These are phyloP conservation scores for Brachypterus glaber DNA, from an alignment of 2,888 invertebrate species.

Conservation along the genomic window DNA sequence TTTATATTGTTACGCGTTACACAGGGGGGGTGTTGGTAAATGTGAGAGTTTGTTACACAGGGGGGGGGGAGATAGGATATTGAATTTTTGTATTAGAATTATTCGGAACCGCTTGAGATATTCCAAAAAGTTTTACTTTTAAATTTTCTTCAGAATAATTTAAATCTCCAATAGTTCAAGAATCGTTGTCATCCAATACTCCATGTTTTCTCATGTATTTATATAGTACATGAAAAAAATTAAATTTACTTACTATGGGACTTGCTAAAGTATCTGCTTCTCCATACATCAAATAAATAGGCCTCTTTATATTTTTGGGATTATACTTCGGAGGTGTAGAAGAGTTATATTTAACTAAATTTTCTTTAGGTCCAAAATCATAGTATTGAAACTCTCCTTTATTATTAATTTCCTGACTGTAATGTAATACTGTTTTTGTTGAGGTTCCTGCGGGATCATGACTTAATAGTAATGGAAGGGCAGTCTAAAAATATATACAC, in stretches of 20 bases:
- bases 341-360: constrained; percentile 49
- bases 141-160: too few species aligned
- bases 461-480: constrained; percentile 56
- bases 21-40: too few species aligned
- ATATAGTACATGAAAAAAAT: background rate
- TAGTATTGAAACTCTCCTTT: constrained; percentile 50
- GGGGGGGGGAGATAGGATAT: too few species aligned
- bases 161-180: too few species aligned
- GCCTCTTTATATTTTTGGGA: constrained; percentile 50
- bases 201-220: too few species aligned
- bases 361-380: constrained; percentile 55
- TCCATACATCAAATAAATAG: constrained; percentile 56
- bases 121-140: too few species aligned
- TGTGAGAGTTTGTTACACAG: too few species aligned
- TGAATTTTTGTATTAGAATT: too few species aligned
- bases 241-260: constrained; percentile 38
- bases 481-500: background rate
- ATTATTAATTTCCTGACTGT: constrained; percentile 35
- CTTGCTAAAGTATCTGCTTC: constrained; percentile 65
- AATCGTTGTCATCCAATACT: too few species aligned
- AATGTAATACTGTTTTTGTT: constrained; percentile 60
- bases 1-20: too few species aligned
- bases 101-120: too few species aligned
- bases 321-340: constrained; percentile 52
- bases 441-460: constrained; percentile 69